Evolutionary conservation across 1,140 invertebrate species (phyloP), one percentile per base, ranked within the genome.

Genomic region (Leguminivora glycinivorella): DNA sequence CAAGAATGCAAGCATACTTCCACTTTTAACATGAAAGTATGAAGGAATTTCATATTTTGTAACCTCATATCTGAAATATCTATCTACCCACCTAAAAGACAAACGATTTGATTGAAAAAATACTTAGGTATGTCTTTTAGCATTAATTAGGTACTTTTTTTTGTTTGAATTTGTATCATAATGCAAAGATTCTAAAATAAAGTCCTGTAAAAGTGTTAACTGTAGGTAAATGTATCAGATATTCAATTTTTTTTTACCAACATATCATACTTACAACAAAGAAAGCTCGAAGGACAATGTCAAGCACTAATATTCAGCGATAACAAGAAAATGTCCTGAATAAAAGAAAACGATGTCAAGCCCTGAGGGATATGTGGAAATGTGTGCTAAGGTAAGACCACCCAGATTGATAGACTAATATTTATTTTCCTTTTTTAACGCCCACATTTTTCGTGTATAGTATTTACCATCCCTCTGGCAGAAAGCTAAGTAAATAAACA

Each of bases 401-500:
- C 29, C 58, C 14, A 26, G 58, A 63, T 63, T 34, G 58, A 63
- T 63, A 63, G 58, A 22, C 58, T 29, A 60, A 63, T 63, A 63
- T 63, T 63, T 63, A 34, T 63, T 63, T 63, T 29, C 58, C 58
- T 63, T 63, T 63, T 63, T 63, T 63, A 63, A 19, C 58, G 26
- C 58, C 25, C 6, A 7, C 26, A 31, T 63, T n/a, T 63, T 31
- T 63, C 12, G 26, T 38, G 9, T 29, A 31, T 5, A 17, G 22
- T 63, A 63, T 31, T 63, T 60, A n/a, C 29, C 25, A 7, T 31
- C 26, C n/a, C 14, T 60, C 56, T 60, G 56, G 56, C 56, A 25
- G 25, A 25, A 60, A n/a, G 56, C 56, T 10, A 60, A 29, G 19
- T 24, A 5, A 22, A 25, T 25, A 14, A 58, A 26, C 6, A 26